These are phyloP conservation scores for Limonius californicus DNA, from an alignment of 1,140 invertebrate species.

Conservation along the genomic window DNA sequence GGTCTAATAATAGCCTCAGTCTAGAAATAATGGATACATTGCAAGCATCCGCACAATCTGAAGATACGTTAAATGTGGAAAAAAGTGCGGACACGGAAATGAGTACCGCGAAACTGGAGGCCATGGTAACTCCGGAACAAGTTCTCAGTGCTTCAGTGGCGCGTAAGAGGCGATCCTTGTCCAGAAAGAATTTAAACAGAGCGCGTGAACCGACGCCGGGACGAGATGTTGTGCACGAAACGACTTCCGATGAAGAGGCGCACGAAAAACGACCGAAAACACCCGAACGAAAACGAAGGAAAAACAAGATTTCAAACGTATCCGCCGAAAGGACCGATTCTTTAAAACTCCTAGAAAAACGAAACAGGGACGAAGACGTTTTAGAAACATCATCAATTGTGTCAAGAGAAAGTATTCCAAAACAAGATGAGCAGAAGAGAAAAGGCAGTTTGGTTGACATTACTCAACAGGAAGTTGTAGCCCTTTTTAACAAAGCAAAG, in stretches of 20 bases:
- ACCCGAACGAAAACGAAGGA: slow-evolving; percentile 30
- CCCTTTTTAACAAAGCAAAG: slow-evolving; percentile 38
- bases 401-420: slow-evolving; percentile 1
- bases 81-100: slow-evolving; percentile 21
- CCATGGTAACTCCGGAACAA: slow-evolving; percentile 48
- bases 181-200: slow-evolving; percentile 50
- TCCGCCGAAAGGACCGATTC: neutral
- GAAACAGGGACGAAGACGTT: neutral
- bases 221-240: slow-evolving; percentile 25
- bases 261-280: slow-evolving; percentile 33
- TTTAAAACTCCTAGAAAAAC: too few relatives aligned
- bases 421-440: slow-evolving; percentile 16
- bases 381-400: neutral
- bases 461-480: slow-evolving; percentile 35
- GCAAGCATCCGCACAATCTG: slow-evolving; percentile 28
- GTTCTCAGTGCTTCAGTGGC: slow-evolving; percentile 48
- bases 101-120: slow-evolving; percentile 33
- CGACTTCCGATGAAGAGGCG: slow-evolving; percentile 29
- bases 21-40: slow-evolving; percentile 34
- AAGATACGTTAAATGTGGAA: slow-evolving; percentile 21
- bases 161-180: slow-evolving; percentile 52
- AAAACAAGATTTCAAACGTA: slow-evolving; percentile 18
- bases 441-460: slow-evolving; percentile 34
- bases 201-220: slow-evolving; percentile 37
- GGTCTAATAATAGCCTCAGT: slow-evolving; percentile 31